phyloP scores from a whole-genome alignment of 2,888 invertebrate species.

The Drosophila nr. medialis region DNA sequence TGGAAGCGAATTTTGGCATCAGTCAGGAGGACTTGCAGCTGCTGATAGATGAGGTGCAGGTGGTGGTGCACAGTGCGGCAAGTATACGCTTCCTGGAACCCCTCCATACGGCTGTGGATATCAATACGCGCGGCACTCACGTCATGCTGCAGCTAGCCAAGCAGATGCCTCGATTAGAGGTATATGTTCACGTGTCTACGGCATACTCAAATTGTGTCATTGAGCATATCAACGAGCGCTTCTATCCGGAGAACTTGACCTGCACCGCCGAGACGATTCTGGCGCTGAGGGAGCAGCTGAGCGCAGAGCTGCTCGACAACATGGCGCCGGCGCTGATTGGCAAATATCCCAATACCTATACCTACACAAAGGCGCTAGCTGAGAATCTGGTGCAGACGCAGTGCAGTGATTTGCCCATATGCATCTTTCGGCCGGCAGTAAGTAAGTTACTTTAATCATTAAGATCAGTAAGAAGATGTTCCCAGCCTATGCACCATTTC shows the following conservation, averaged over 20 bases:
- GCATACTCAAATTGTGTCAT: slow-evolving; percentile 88
- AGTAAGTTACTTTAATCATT: slow-evolving; percentile 82
- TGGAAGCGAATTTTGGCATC: slow-evolving; percentile 82
- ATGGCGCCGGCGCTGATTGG: slow-evolving; percentile 75
- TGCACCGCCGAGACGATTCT: slow-evolving; percentile 82
- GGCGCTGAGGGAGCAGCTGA: slow-evolving; percentile 76
- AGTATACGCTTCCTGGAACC: slow-evolving; percentile 92
- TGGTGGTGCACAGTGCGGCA: slow-evolving; percentile 95
- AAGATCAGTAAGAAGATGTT: neutral
- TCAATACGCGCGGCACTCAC: slow-evolving; percentile 89
- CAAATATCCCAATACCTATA: slow-evolving; percentile 89
- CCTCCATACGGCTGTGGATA: slow-evolving; percentile 88
- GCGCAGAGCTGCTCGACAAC: slow-evolving; percentile 81
- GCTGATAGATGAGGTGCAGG: slow-evolving; percentile 83
- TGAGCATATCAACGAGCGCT: slow-evolving; percentile 82
- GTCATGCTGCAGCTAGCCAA: slow-evolving; percentile 88
- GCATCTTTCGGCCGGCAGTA: slow-evolving; percentile 90
- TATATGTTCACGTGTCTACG: slow-evolving; percentile 88
- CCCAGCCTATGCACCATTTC: neutral
- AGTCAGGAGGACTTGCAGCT: slow-evolving; percentile 78
- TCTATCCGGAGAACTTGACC: slow-evolving; percentile 82
- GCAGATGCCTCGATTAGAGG: slow-evolving; percentile 86
- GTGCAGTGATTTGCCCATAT: slow-evolving; percentile 87
- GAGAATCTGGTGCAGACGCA: slow-evolving; percentile 87
- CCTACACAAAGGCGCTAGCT: slow-evolving; percentile 89